Conservation (phyloP, 1,140 invertebrate genomes). For the Cataglyphis hispanica region DNA sequence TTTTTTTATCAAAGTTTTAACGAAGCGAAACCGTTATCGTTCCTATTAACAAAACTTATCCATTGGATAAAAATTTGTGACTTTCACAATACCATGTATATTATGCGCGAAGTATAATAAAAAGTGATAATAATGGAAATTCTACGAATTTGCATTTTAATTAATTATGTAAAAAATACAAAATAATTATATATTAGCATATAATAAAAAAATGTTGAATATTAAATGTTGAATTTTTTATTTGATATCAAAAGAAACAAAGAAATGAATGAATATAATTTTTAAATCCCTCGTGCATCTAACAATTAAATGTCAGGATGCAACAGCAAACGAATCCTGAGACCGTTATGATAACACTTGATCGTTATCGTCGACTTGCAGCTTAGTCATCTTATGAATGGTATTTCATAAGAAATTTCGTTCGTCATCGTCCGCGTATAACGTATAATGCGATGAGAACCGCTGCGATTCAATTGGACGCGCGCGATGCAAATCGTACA, state of each 20-base stretch:
- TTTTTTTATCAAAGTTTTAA: slow-evolving; percentile 40
- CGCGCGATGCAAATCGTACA: slow-evolving; percentile 74
- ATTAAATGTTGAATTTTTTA: not conserved
- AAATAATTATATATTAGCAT: too few species aligned
- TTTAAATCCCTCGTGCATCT: not conserved
- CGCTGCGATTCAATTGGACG: slow-evolving; percentile 67
- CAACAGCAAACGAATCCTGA: not conserved
- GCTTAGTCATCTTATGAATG: slow-evolving; percentile 36
- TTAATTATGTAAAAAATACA: too few species aligned
- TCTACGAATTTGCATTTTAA: too few species aligned
- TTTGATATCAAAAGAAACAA: not conserved
- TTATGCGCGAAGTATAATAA: not conserved
- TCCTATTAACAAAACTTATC: slow-evolving; percentile 21
- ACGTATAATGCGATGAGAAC: slow-evolving; percentile 53
- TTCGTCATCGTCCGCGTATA: slow-evolving; percentile 24
- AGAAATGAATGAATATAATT: not conserved
- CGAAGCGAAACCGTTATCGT: slow-evolving; percentile 30
- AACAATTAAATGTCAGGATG: not conserved
- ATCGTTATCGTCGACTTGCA: slow-evolving; percentile 2
- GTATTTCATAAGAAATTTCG: slow-evolving; percentile 51
- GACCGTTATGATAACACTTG: slow-evolving; percentile 34
- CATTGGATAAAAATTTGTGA: not conserved
- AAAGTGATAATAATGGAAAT: too few species aligned
- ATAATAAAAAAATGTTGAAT: too few species aligned
- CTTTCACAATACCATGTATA: not conserved